Percentiles rank a stretch among this genome's conserved stretches.
These are phyloP conservation scores for Apamea epomidion DNA, from an alignment of 2,888 invertebrate species.

Conservation along the genomic window DNA sequence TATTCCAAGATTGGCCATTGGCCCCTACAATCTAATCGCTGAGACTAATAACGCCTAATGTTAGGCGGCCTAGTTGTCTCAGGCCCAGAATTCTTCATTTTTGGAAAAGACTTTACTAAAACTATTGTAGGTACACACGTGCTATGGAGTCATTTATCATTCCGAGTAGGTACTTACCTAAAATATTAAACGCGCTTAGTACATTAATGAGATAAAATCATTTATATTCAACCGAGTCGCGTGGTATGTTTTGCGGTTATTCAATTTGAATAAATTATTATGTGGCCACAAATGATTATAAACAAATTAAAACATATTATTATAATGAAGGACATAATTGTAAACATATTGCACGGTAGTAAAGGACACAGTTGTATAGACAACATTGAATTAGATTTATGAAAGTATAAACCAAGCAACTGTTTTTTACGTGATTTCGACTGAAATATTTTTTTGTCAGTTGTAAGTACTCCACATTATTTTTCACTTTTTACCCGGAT, in stretches of 20 bases:
- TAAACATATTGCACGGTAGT: not conserved
- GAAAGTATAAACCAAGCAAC: not conserved
- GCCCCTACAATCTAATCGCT: not conserved
- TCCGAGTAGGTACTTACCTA: not conserved
- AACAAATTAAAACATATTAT: not conserved
- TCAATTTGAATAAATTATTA: slow-evolving; percentile 39
- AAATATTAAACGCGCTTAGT: slow-evolving; percentile 34
- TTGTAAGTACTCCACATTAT: not conserved
- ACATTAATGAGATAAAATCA: slow-evolving; percentile 33
- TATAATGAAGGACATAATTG: not conserved
- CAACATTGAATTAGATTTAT: not conserved
- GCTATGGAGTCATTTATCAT: not conserved
- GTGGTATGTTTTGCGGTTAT: slow-evolving; percentile 30
- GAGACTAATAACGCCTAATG: not conserved
- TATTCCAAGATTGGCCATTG: not conserved
- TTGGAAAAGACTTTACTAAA: not conserved
- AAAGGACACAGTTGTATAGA: not conserved
- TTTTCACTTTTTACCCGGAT: not conserved
- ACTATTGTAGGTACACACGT: not conserved
- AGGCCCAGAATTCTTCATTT: not conserved
- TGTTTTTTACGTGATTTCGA: no score
- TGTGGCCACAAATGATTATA: not conserved
- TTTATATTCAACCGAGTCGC: slow-evolving; percentile 19
- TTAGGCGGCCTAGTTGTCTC: not conserved
- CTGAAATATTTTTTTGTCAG: not conserved